Conservation (phyloP, 2,888 invertebrate genomes). For the Periphyllus acericola region DNA sequence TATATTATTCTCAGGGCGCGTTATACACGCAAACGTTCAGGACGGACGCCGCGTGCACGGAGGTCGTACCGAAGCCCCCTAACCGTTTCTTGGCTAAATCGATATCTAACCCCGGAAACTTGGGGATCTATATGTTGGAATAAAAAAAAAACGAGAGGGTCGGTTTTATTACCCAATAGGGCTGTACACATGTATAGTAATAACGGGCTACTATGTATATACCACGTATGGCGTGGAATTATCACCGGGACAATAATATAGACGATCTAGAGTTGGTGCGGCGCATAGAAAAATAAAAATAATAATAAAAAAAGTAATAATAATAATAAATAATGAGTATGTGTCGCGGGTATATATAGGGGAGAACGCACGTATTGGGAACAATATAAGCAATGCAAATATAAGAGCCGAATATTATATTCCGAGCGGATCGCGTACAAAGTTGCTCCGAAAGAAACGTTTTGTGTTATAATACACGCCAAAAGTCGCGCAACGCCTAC, state of each 20-base stretch:
- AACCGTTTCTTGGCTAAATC: conserved; percentile 52
- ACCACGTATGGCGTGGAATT: neutral
- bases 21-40: neutral
- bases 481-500: too few relatives aligned
- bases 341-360: neutral
- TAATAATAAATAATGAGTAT: conserved; percentile 23
- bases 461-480: neutral
- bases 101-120: conserved; percentile 40
- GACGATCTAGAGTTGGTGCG: conserved; percentile 44
- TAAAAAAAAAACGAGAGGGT: conserved; percentile 23
- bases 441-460: neutral
- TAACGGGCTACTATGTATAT: neutral
- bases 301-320: neutral
- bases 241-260: conserved; percentile 53
- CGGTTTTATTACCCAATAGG: conserved; percentile 55
- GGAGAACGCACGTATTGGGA: conserved; percentile 25
- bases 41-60: neutral
- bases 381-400: conserved; percentile 32
- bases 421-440: neutral
- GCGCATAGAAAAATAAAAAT: neutral
- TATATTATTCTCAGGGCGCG: conserved; percentile 16
- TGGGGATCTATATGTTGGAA: conserved; percentile 47
- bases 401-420: conserved; percentile 53
- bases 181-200: conserved; percentile 25
- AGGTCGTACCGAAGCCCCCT: conserved; percentile 55